Percentiles rank a stretch among this genome's conserved stretches.
Conservation (phyloP, 2,797 vertebrate genomes). For the Coregonus suidteri region DNA sequence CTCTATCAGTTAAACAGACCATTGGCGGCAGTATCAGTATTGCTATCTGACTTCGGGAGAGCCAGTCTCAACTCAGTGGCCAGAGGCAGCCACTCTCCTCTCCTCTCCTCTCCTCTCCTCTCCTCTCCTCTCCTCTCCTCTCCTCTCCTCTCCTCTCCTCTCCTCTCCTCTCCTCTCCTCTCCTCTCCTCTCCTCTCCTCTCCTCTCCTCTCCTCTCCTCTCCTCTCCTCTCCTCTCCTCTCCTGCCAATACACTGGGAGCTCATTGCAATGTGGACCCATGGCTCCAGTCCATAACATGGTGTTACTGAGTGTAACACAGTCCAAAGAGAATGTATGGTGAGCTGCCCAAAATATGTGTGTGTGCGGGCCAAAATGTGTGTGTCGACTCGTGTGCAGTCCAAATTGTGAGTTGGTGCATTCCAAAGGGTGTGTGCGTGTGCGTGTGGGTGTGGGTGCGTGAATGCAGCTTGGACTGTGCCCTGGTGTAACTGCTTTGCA, state of each 20-base stretch:
- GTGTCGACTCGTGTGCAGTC: not conserved
- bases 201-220: not conserved
- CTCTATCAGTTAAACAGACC: slow-evolving; percentile 67
- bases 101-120: not conserved
- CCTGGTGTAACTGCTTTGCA: slow-evolving; percentile 50
- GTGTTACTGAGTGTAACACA: slow-evolving; percentile 42
- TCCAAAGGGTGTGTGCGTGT: slow-evolving; percentile 11
- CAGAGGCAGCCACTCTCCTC: slow-evolving; percentile 54
- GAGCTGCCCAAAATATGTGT: slow-evolving; percentile 18
- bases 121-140: not conserved
- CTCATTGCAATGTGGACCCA: slow-evolving; percentile 58
- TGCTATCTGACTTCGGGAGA: slow-evolving; percentile 53
- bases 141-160: slow-evolving; percentile 14
- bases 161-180: not conserved
- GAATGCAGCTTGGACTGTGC: slow-evolving; percentile 35
- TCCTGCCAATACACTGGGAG: slow-evolving; percentile 58
- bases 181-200: too few species aligned
- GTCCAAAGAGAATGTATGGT: slow-evolving; percentile 18
- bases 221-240: slow-evolving; percentile 20
- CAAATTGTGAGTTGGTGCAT: slow-evolving; percentile 29
- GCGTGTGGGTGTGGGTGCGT: not conserved
- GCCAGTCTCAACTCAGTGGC: slow-evolving; percentile 49
- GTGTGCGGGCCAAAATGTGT: not conserved
- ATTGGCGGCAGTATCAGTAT: slow-evolving; percentile 49
- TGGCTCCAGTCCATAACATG: slow-evolving; percentile 63